A percentile compares a stretch with the other conserved stretches of the same genome.
These are phyloP conservation scores for Nemotelus pantherinus DNA, from an alignment of 2,888 invertebrate genomes.

Conservation along the genomic window DNA sequence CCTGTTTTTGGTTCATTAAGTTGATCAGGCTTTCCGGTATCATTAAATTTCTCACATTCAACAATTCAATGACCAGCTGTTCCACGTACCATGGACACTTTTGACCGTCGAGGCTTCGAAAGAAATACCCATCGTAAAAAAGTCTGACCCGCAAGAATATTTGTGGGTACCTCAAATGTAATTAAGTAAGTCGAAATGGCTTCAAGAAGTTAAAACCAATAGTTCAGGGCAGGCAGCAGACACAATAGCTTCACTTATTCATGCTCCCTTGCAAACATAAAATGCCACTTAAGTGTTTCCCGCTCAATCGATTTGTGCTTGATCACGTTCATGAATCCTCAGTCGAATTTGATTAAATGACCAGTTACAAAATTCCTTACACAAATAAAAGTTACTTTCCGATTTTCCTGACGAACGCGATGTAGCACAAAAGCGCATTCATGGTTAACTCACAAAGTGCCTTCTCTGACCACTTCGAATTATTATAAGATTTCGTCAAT, in stretches of 20 bases:
- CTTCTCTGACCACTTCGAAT: conserved; percentile 17
- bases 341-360: conserved; percentile 43
- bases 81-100: not conserved
- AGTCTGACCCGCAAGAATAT: conserved; percentile 15
- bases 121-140: not conserved
- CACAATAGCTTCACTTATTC: conserved; percentile 12
- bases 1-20: not conserved
- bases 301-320: conserved; percentile 39
- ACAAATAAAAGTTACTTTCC: conserved; percentile 37
- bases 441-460: not conserved
- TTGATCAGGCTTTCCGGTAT: conserved; percentile 17
- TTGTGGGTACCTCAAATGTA: conserved; percentile 34
- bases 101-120: not conserved
- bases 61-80: conserved; percentile 25
- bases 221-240: conserved; percentile 7
- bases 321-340: conserved; percentile 43
- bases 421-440: not conserved
- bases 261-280: conserved; percentile 26
- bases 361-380: conserved; percentile 39
- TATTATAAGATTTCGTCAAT: conserved; percentile 21
- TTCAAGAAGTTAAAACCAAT: not conserved
- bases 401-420: conserved; percentile 17
- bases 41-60: conserved; percentile 29
- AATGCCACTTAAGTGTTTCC: conserved; percentile 39
- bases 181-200: conserved; percentile 38